Conservation (phyloP, 1,140 invertebrate genomes). For the Pachypeltis micranthus region DNA sequence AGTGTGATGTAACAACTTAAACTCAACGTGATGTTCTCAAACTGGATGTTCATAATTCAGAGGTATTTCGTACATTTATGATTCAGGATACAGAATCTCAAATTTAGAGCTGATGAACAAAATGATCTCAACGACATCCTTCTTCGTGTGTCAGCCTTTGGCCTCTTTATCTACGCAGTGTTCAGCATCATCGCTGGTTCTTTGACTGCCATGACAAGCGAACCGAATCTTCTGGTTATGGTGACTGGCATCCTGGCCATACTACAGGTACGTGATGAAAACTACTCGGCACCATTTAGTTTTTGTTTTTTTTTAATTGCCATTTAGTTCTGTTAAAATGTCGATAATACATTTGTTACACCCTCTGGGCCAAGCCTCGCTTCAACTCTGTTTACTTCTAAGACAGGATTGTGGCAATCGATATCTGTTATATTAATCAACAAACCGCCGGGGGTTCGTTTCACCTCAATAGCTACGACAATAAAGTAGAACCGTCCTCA, state of each 20-base stretch:
- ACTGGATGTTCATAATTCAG: background rate
- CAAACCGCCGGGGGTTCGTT: no score
- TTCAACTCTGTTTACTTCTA: no score
- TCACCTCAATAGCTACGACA: no score
- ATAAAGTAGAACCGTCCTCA: no score
- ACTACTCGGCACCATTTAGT: background rate
- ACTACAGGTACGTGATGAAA: conserved; percentile 51
- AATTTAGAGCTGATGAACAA: conserved; percentile 78
- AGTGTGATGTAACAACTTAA: background rate
- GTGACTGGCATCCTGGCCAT: conserved; percentile 76
- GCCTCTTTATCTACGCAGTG: conserved; percentile 80
- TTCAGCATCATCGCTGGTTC: conserved; percentile 87
- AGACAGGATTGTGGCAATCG: no score
- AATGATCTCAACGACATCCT: conserved; percentile 82
- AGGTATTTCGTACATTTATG: background rate
- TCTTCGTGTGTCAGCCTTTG: conserved; percentile 79
- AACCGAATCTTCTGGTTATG: conserved; percentile 79
- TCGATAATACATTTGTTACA: no score
- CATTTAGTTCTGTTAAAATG: background rate
- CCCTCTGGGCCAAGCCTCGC: no score
- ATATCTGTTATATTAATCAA: no score
- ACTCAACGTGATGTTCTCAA: background rate
- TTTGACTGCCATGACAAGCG: conserved; percentile 64
- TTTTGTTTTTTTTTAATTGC: conserved; percentile 11
- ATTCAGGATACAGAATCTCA: conserved; percentile 68